phyloP scores from a whole-genome alignment of 1,140 invertebrate species.

The Pachypeltis micranthus region DNA sequence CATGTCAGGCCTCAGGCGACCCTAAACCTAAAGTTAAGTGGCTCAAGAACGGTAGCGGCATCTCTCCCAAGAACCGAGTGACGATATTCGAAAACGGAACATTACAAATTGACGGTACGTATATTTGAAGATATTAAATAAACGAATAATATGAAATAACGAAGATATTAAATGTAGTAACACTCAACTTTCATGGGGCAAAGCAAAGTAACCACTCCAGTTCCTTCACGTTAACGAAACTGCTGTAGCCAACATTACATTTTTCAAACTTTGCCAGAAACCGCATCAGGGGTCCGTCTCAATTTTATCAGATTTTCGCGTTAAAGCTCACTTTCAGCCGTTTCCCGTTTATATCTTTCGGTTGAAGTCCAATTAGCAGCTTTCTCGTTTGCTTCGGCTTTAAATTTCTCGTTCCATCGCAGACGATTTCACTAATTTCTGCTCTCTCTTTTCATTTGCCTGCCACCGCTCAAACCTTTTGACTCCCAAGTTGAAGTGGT shows the following conservation, averaged over 20 bases:
- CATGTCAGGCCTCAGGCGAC: slow-evolving; percentile 65
- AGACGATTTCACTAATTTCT: too few species aligned
- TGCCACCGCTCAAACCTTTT: too few species aligned
- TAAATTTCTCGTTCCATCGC: too few species aligned
- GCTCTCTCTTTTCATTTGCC: too few species aligned
- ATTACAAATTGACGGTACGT: slow-evolving; percentile 64
- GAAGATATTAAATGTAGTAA: neutral
- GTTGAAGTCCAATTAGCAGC: too few species aligned
- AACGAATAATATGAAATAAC: neutral
- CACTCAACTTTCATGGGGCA: neutral
- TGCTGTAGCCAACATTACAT: neutral
- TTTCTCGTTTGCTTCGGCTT: too few species aligned
- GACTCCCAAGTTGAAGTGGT: too few species aligned
- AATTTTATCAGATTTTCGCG: neutral
- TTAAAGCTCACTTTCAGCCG: too few species aligned
- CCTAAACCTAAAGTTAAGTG: slow-evolving; percentile 62
- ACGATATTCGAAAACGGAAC: slow-evolving; percentile 54
- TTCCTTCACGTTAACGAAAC: neutral
- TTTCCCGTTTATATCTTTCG: too few species aligned
- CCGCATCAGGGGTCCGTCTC: neutral
- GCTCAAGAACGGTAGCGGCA: slow-evolving; percentile 49
- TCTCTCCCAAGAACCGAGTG: slow-evolving; percentile 37
- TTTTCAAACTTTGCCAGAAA: neutral
- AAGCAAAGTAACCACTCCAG: neutral
- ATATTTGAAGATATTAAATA: neutral